Percentiles rank a stretch among this genome's conserved stretches.
phyloP scores from a whole-genome alignment of 2,888 invertebrate genomes.

The Drosophila tanythrix region DNA sequence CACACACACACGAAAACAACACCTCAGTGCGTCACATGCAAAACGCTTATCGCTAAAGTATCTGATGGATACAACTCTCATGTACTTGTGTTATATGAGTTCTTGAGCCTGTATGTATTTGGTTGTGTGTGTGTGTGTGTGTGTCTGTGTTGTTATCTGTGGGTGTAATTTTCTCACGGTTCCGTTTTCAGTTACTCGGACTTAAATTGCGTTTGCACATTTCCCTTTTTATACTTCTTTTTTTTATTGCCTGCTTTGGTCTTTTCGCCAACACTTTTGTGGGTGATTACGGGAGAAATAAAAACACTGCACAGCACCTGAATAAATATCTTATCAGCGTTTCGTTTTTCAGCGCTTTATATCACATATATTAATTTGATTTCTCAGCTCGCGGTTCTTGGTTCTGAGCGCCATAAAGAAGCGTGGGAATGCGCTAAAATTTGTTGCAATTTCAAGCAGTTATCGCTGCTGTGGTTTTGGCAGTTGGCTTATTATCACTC shows the following conservation, averaged over 20 bases:
- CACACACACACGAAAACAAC: slow-evolving; percentile 21
- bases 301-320: slow-evolving; percentile 64
- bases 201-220: slow-evolving; percentile 77
- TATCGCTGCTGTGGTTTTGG: slow-evolving; percentile 31
- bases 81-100: slow-evolving; percentile 30
- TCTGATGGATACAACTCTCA: slow-evolving; percentile 49
- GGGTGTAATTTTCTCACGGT: slow-evolving; percentile 82
- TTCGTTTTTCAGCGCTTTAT: slow-evolving; percentile 67
- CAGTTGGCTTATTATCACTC: slow-evolving; percentile 46
- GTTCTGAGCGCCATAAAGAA: slow-evolving; percentile 56
- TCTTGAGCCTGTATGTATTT: slow-evolving; percentile 19
- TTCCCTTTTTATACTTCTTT: slow-evolving; percentile 51
- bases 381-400: slow-evolving; percentile 45
- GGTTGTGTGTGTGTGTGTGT: slow-evolving; percentile 7
- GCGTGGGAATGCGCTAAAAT: slow-evolving; percentile 69
- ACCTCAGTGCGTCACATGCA: slow-evolving; percentile 69
- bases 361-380: slow-evolving; percentile 70
- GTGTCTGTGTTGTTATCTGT: slow-evolving; percentile 63
- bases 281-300: slow-evolving; percentile 67
- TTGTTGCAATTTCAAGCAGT: slow-evolving; percentile 44
- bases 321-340: slow-evolving; percentile 76
- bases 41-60: slow-evolving; percentile 69
- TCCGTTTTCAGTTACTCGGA: slow-evolving; percentile 71
- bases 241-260: slow-evolving; percentile 49
- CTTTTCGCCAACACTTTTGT: slow-evolving; percentile 73